These are phyloP conservation scores for Drosophila novamexicana DNA, from an alignment of 1,140 invertebrate species.

Conservation along the genomic window DNA sequence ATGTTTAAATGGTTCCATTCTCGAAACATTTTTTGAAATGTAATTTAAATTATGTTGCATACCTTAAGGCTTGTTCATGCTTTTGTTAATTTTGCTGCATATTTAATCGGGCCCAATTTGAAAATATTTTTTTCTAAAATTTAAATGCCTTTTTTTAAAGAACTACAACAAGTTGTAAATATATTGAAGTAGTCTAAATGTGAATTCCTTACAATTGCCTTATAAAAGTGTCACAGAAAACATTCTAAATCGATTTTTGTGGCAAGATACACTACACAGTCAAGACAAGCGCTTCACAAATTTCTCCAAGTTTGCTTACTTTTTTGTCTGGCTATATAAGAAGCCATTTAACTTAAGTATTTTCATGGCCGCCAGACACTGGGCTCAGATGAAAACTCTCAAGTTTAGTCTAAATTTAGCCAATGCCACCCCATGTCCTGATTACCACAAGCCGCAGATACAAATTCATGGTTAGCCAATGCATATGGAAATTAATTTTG, in stretches of 20 bases:
- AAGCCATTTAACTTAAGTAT: neutral
- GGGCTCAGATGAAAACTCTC: neutral
- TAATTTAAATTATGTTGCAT: neutral
- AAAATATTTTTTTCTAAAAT: no score
- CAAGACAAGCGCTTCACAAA: neutral
- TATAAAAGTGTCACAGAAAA: no score
- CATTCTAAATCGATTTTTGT: no score
- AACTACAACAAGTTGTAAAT: no score
- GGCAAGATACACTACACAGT: no score
- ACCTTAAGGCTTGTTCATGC: neutral
- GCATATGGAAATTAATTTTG: neutral
- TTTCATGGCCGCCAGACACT: neutral
- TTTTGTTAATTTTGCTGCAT: neutral
- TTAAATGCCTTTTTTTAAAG: no score
- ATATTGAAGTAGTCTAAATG: no score
- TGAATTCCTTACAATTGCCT: no score
- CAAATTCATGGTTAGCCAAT: no score
- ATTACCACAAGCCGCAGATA: neutral
- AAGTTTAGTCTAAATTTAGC: conserved; percentile 1
- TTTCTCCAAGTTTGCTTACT: neutral
- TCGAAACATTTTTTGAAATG: neutral
- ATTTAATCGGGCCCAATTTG: neutral
- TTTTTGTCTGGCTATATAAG: conserved; percentile 1
- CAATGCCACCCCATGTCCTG: neutral
- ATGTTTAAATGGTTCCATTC: neutral